Evolutionary conservation across 2,888 invertebrate genomes (phyloP).

Genomic region (Hanleya hanleyi): DNA sequence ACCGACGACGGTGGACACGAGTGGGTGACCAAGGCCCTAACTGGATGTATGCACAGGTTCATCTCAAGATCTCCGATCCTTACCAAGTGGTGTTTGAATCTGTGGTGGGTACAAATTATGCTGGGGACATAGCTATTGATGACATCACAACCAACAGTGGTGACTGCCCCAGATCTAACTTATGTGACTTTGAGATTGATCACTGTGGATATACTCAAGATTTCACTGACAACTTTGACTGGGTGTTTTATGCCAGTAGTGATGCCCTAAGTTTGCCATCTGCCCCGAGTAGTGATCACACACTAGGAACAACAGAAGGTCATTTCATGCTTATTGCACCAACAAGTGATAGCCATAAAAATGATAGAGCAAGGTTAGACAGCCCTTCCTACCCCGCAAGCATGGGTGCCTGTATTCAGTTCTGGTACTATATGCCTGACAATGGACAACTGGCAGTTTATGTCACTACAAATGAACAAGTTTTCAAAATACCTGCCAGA

Average conservation of each 20-base stretch:
- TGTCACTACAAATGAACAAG: neutral
- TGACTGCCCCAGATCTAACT: slow-evolving; percentile 47
- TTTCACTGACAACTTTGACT: slow-evolving; percentile 50
- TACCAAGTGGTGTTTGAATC: slow-evolving; percentile 65
- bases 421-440: slow-evolving; percentile 69
- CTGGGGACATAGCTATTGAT: slow-evolving; percentile 62
- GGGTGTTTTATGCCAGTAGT: slow-evolving; percentile 50
- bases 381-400: slow-evolving; percentile 52
- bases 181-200: slow-evolving; percentile 64
- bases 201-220: slow-evolving; percentile 59
- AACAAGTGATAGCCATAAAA: neutral
- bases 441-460: slow-evolving; percentile 26
- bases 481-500: slow-evolving; percentile 49
- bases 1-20: slow-evolving; percentile 38
- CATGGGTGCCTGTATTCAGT: slow-evolving; percentile 59
- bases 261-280: slow-evolving; percentile 54
- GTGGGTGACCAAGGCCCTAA: slow-evolving; percentile 56
- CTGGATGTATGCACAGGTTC: slow-evolving; percentile 62
- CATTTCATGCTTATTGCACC: neutral
- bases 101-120: slow-evolving; percentile 25
- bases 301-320: slow-evolving; percentile 52
- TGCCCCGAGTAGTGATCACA: slow-evolving; percentile 67
- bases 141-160: slow-evolving; percentile 57
- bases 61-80: slow-evolving; percentile 45
- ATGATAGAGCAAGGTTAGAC: slow-evolving; percentile 34